A percentile compares a stretch with the other conserved stretches of the same genome.
These are phyloP conservation scores for Grammomys surdaster DNA, from an alignment of 2,113 vertebrate species.

Conservation along the genomic window DNA sequence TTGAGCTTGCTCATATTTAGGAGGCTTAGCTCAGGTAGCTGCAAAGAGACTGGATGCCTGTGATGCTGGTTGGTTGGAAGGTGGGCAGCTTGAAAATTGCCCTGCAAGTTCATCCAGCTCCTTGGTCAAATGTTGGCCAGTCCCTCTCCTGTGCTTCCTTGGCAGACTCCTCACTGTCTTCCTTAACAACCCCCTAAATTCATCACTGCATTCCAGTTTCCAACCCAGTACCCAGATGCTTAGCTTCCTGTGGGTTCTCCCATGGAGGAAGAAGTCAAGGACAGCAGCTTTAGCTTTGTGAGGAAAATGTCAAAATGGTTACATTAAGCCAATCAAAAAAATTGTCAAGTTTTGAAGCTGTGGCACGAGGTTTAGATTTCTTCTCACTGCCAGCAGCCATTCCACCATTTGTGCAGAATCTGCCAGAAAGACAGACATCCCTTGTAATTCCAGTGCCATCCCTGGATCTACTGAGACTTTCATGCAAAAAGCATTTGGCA, in stretches of 20 bases:
- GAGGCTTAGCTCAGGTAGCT: neutral
- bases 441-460: neutral
- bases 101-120: neutral
- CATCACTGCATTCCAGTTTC: neutral
- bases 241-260: neutral
- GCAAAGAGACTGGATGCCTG: neutral
- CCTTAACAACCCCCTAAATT: neutral
- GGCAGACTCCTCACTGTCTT: neutral
- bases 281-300: slow-evolving; percentile 40
- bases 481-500: neutral
- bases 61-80: neutral
- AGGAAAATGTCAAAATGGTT: neutral
- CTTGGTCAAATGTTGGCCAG: neutral
- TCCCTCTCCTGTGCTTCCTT: neutral
- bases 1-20: neutral
- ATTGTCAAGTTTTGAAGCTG: neutral
- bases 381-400: too few relatives aligned
- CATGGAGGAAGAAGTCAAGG: neutral
- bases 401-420: neutral
- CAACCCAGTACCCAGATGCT: neutral
- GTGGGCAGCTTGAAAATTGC: neutral
- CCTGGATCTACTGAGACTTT: neutral
- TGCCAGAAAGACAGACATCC: neutral
- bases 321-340: neutral
- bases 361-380: neutral